Conservation (phyloP, 2,888 invertebrate genomes). For the Adineta ricciae region DNA sequence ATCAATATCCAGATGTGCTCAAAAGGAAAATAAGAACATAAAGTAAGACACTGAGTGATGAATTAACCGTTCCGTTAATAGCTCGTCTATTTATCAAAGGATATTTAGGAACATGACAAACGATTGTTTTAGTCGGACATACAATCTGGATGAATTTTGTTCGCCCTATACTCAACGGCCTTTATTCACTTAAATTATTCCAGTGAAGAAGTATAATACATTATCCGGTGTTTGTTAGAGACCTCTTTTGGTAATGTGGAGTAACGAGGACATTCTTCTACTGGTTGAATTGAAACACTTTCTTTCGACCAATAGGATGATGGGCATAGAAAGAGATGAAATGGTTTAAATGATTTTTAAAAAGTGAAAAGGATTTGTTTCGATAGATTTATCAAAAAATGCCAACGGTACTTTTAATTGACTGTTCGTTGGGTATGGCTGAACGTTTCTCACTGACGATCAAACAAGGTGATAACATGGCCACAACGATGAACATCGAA, state of each 20-base stretch:
- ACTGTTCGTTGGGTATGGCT: not conserved
- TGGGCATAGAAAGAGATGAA: too few relatives aligned
- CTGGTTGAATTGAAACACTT: not conserved
- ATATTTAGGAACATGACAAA: too few relatives aligned
- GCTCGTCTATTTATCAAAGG: too few relatives aligned
- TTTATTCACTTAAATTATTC: too few relatives aligned
- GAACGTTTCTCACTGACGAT: not conserved
- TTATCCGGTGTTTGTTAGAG: not conserved
- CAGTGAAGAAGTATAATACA: too few relatives aligned
- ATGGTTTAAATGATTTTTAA: not conserved
- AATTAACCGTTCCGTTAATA: too few relatives aligned
- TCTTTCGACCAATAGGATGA: not conserved
- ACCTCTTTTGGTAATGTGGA: not conserved
- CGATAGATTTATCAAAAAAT: not conserved
- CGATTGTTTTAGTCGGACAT: too few relatives aligned
- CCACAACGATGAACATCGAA: not conserved
- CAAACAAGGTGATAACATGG: not conserved
- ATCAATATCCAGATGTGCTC: too few relatives aligned
- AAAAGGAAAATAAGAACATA: too few relatives aligned
- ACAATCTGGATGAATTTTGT: too few relatives aligned
- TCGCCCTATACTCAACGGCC: too few relatives aligned
- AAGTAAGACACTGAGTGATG: too few relatives aligned
- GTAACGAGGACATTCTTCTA: not conserved
- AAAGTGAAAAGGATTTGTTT: not conserved
- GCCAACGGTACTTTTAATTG: not conserved